Evolutionary conservation across 2,888 invertebrate species (phyloP), one percentile per base, ranked within the genome.

Genomic region (Ornithoptera alexandrae): DNA sequence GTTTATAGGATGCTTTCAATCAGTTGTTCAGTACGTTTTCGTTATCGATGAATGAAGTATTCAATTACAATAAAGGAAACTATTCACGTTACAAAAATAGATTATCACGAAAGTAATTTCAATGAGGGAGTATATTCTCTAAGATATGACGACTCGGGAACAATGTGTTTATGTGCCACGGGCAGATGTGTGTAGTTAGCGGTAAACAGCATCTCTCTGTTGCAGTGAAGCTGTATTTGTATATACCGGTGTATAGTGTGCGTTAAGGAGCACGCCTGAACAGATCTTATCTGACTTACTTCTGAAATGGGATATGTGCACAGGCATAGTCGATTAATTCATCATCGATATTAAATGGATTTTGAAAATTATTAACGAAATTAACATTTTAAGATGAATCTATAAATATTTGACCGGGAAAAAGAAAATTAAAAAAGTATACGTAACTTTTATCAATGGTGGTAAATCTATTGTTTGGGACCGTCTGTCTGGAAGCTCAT

Each of bases 111-210:
- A 39, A 64, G 63, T 39, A 24, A n/a, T 39, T 50, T 64, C 59
- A 64, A 59, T 59, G 63, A 30, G 39, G 58, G 63, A 64, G 36
- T 59, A 63, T 64, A 50, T 68, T 64, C 22, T 18, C 39, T 68
- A 59, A 42, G 59, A 68, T 68, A 63, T 22, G 60, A 22, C 18
- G 42, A 42, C 42, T 59, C 50, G 18, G n/a, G 50, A 53, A 68
- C 68, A 68, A 68, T 58, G 57, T 22, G 57, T 58, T 58, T 58
- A 58, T 58, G 12, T 58, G 57, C 57, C 53, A 24, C 57, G 60
- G 20, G 20, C 53, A 46, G 39, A 50, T 46, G 22, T 22, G 20
- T 58, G 22, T 30, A 12, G n/a, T 58, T 58, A 10, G 57, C 57
- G 22, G 22, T 58, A 22, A 62, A 67, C 62, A 58, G 46, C n/a